Conservation (phyloP, 2,797 vertebrate genomes). For the Anguilla obscura region DNA sequence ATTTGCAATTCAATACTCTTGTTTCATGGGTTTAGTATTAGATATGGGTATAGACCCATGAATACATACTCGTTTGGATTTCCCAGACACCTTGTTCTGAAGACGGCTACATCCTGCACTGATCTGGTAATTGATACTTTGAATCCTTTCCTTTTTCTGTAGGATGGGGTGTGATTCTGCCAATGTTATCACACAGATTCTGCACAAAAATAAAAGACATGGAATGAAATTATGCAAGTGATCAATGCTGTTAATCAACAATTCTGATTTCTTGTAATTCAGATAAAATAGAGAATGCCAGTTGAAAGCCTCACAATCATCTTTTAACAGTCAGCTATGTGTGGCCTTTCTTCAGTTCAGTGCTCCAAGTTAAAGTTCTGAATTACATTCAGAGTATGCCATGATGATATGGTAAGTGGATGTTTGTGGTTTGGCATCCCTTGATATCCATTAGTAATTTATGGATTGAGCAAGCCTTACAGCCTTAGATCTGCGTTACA, state of each 20-base stretch:
- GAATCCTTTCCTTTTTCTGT: slow-evolving; percentile 81
- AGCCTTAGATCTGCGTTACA: no score
- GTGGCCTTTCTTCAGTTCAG: neutral
- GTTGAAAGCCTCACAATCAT: neutral
- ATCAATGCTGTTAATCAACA: neutral
- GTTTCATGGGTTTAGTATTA: neutral
- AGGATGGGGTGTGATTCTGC: slow-evolving; percentile 93
- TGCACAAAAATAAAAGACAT: slow-evolving; percentile 53
- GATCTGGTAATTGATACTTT: slow-evolving; percentile 91
- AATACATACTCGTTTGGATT: slow-evolving; percentile 88
- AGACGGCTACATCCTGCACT: slow-evolving; percentile 93
- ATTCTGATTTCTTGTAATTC: neutral
- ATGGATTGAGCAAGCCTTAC: no score
- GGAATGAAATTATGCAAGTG: neutral
- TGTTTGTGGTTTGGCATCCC: neutral
- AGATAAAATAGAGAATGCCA: neutral
- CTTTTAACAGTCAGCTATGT: neutral
- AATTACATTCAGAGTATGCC: slow-evolving; percentile 11
- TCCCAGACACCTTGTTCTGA: slow-evolving; percentile 95
- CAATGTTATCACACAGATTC: slow-evolving; percentile 91
- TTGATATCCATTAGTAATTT: neutral
- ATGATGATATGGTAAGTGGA: no score
- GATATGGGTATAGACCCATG: neutral
- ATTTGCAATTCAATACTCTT: neutral
- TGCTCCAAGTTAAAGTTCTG: neutral